phyloP scores from a whole-genome alignment of 1,140 invertebrate species.

The Brachionus angularis region DNA sequence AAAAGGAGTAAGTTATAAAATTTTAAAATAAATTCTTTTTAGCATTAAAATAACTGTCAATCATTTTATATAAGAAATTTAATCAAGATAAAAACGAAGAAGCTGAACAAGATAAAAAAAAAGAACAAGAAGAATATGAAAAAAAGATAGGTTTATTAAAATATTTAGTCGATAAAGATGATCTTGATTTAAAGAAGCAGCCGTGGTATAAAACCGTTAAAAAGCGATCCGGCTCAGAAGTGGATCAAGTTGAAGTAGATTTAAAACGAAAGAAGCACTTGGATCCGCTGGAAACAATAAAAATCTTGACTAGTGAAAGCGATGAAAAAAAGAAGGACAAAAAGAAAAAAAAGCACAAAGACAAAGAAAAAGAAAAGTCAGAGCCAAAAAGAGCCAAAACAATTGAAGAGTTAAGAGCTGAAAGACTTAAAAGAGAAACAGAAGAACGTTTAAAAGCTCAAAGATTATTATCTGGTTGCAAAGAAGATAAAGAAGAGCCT shows the following conservation, averaged over 20 bases:
- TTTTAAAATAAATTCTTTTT: background rate
- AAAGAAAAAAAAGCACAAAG: slow-evolving; percentile 48
- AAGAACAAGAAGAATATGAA: slow-evolving; percentile 91
- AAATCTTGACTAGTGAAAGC: slow-evolving; percentile 59
- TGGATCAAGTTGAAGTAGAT: slow-evolving; percentile 44
- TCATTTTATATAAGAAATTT: slow-evolving; percentile 44
- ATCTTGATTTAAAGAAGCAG: background rate
- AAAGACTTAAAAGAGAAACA: slow-evolving; percentile 56
- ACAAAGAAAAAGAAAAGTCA: slow-evolving; percentile 44
- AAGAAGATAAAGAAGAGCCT: slow-evolving; percentile 47
- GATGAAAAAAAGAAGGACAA: slow-evolving; percentile 49
- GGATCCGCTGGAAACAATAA: slow-evolving; percentile 73
- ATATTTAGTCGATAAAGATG: slow-evolving; percentile 66
- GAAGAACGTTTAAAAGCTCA: slow-evolving; percentile 36
- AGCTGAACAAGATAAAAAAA: slow-evolving; percentile 81
- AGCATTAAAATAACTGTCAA: slow-evolving; percentile 1
- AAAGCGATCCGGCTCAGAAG: background rate
- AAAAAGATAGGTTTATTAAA: slow-evolving; percentile 93
- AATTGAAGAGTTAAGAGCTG: slow-evolving; percentile 71
- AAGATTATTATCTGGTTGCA: slow-evolving; percentile 43
- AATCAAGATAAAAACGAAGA: slow-evolving; percentile 67
- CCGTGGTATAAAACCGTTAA: slow-evolving; percentile 16
- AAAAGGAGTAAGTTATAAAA: slow-evolving; percentile 59
- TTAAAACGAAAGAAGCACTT: slow-evolving; percentile 45
- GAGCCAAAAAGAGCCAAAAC: slow-evolving; percentile 51